phyloP scores from a whole-genome alignment of 2,888 invertebrate genomes.

The Notocelia uddmanniana region DNA sequence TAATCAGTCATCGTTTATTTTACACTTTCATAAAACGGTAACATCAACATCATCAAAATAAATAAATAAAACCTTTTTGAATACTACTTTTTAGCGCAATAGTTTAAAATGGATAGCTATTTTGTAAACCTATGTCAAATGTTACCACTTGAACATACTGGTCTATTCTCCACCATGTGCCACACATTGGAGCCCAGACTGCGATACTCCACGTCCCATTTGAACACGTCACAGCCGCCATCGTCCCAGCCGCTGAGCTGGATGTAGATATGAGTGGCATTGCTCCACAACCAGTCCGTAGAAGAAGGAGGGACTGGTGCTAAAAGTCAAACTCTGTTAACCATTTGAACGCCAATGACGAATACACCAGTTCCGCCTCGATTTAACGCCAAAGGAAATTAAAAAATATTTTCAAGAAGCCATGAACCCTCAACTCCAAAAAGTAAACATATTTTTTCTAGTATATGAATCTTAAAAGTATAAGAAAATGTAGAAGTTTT shows the following conservation, averaged over 20 bases:
- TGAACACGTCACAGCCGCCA: constrained; percentile 93
- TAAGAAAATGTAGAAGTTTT: too few species aligned
- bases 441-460: too few species aligned
- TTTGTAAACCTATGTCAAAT: too few species aligned
- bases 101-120: too few species aligned
- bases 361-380: not conserved
- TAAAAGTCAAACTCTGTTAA: constrained; percentile 53
- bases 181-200: constrained; percentile 81
- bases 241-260: constrained; percentile 94
- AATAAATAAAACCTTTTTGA: too few species aligned
- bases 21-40: too few species aligned
- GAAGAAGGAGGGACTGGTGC: constrained; percentile 89
- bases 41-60: too few species aligned
- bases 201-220: constrained; percentile 92
- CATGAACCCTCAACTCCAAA: not conserved
- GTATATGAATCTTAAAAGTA: too few species aligned
- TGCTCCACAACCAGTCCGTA: constrained; percentile 91
- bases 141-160: constrained; percentile 62
- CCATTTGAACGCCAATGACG: not conserved
- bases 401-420: too few species aligned
- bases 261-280: constrained; percentile 92
- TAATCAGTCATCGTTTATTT: too few species aligned
- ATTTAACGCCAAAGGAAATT: not conserved
- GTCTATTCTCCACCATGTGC: constrained; percentile 77
- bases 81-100: too few species aligned